Percentiles rank a stretch among this genome's conserved stretches.
These are phyloP conservation scores for Aurelia sp. DNA, from an alignment of 30 jellyfish, hydroid and myxozoan species.

Conservation along the genomic window DNA sequence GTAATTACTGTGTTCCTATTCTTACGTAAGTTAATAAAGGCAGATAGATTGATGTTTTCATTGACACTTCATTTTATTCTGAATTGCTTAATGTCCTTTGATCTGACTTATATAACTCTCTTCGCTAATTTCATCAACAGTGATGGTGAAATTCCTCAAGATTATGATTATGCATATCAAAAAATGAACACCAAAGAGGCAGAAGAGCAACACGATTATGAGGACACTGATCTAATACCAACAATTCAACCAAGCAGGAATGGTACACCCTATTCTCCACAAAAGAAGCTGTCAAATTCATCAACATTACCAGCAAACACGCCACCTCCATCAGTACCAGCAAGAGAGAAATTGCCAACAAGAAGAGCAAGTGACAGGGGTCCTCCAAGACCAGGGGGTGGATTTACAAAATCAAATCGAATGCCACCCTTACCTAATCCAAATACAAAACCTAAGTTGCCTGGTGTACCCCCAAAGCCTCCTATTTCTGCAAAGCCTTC, in stretches of 20 bases:
- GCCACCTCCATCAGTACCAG: slow-evolving; percentile 46
- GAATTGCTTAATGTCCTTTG: too few relatives aligned
- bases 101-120: too few relatives aligned
- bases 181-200: neutral
- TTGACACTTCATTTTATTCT: too few relatives aligned
- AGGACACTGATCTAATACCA: slow-evolving; percentile 29
- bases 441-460: slow-evolving; percentile 23
- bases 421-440: slow-evolving; percentile 57
- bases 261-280: neutral
- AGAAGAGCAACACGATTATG: slow-evolving; percentile 34
- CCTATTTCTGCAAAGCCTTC: too few relatives aligned
- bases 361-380: neutral
- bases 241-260: neutral
- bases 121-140: too few relatives aligned
- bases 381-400: neutral
- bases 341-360: neutral
- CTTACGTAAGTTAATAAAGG: too few relatives aligned
- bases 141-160: neutral
- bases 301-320: neutral
- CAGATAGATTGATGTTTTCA: too few relatives aligned
- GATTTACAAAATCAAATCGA: neutral
- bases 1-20: too few relatives aligned
- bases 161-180: slow-evolving; percentile 35
- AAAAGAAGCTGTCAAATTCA: neutral
- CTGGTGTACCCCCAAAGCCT: neutral